Evolutionary conservation across 2,888 invertebrate genomes (phyloP).

Genomic region (Ellobium chinense): DNA sequence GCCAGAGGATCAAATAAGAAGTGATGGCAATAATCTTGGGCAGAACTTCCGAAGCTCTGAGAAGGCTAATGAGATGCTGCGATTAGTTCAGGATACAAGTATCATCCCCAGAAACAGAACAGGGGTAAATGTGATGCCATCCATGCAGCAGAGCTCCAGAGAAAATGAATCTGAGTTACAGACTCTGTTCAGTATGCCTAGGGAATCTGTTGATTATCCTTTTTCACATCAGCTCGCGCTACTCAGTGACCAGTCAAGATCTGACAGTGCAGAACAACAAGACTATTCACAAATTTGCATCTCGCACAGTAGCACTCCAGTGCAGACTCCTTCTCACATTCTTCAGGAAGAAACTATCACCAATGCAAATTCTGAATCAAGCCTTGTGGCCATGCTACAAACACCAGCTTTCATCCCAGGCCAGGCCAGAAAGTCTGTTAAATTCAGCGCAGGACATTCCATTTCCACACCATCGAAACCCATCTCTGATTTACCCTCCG

Average conservation of each 20-base stretch:
- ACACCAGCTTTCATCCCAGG: background rate
- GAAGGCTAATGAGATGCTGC: too few species aligned
- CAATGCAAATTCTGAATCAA: background rate
- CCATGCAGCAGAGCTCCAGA: too few species aligned
- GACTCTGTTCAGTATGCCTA: too few species aligned
- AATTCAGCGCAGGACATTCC: too few species aligned
- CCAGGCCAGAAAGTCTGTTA: background rate
- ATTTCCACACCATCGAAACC: background rate
- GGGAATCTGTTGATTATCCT: background rate
- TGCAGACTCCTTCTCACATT: background rate
- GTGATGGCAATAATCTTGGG: too few species aligned
- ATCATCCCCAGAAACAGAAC: too few species aligned
- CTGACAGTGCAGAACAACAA: background rate
- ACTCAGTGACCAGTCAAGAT: background rate
- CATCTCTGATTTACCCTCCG: slow-evolving; percentile 17
- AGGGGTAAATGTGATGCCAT: too few species aligned
- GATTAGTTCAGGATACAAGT: too few species aligned
- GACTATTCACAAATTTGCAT: background rate
- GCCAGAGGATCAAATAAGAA: too few species aligned
- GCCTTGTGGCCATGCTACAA: slow-evolving; percentile 11
- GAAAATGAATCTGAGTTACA: too few species aligned
- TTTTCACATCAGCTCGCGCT: slow-evolving; percentile 16
- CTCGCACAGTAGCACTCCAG: background rate
- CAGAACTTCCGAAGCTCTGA: too few species aligned
- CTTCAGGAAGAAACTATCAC: background rate